Base-by-base conservation (phyloP, 2,888 invertebrate species). In the Ormia ochracea region DNA sequence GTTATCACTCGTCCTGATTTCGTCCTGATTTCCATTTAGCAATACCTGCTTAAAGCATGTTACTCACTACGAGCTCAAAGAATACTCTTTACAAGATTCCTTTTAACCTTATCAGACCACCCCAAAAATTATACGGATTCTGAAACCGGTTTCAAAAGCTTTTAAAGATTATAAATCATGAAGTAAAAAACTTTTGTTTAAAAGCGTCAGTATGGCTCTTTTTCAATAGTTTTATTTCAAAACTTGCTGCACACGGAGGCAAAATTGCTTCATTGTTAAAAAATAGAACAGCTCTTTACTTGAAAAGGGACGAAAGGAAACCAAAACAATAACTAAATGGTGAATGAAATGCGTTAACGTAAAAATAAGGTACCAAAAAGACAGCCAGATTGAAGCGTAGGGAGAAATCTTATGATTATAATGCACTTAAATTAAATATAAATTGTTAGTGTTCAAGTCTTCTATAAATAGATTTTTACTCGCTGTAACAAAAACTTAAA, bases 141-240 rank as follows among this genome's bases (percentile, higher is more conserved):
- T 12, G 28, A 28, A 9, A 17, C 6, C 4, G 3, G 1, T 9
- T 50, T 14, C 28, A 10, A 50, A 50, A 50, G 19, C 17, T 54
- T 54, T 33, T 4, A 43, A 33, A 52, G 19, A 61, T 21, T 38
- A 14, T 45, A 19, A 59, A 26, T 54, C 43, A 33, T 19, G 33
- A 17, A 66, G 17, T 7, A 43, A n/a, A n/a, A 41, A 77, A 69
- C 56, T 76, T 76, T 76, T 76, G 48, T 63, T 76, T 33, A 48
- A 76, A 76, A 70, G 56, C 70, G 76, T 63, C 76, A 76, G 48
- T 63, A 41, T 31, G 33, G 58, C 69, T 56, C 63, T 50, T 65
- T 33, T 77, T 70, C 19, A 70, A 52, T 63, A 52, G 65, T 66
- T 63, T 69, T 65, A 21, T 33, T 69, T 61, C 36, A 54, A 31